These are phyloP conservation scores for Tachysurus vachellii DNA, from an alignment of 2,113 vertebrate species.

Conservation along the genomic window DNA sequence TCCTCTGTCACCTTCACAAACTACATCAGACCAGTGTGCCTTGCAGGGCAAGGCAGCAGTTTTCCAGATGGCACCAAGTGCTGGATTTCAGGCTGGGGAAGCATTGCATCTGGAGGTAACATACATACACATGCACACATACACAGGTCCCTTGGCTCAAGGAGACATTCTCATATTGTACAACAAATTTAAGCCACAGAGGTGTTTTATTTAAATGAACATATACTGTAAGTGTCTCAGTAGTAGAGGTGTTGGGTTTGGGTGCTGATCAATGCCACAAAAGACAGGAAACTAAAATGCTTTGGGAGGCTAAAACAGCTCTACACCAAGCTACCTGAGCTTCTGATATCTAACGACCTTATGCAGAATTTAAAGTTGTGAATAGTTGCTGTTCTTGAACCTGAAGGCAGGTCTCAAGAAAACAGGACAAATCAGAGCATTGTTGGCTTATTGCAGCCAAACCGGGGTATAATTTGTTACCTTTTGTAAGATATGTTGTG, in stretches of 20 bases:
- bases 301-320: neutral
- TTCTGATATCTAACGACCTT: neutral
- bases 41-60: constrained; percentile 62
- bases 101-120: constrained; percentile 13
- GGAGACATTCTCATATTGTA: neutral
- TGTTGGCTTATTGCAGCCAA: neutral
- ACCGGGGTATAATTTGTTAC: neutral
- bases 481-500: neutral
- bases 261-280: neutral
- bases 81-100: constrained; percentile 74
- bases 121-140: neutral
- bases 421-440: neutral
- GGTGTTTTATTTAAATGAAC: neutral
- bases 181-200: neutral
- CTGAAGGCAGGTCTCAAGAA: neutral
- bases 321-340: no score
- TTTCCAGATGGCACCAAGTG: constrained; percentile 28
- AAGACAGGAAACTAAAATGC: neutral
- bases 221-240: neutral
- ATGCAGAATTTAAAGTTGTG: no score
- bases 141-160: neutral
- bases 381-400: neutral
- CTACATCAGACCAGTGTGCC: constrained; percentile 70
- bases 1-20: constrained; percentile 30
- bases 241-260: neutral